These are phyloP conservation scores for Styela clava DNA, from an alignment of 23 tunicate species.

Conservation along the genomic window DNA sequence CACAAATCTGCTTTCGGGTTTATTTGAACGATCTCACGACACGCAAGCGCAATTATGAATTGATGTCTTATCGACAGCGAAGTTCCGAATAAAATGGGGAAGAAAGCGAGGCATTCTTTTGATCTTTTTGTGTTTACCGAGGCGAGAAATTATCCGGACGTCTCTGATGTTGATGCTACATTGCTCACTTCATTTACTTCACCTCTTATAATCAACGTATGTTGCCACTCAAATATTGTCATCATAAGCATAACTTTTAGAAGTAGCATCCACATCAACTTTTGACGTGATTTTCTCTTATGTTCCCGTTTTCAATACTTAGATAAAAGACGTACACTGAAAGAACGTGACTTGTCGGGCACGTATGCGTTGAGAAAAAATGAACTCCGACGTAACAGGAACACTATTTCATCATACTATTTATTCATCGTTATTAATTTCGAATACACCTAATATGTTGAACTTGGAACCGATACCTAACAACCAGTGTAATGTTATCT, in stretches of 20 bases:
- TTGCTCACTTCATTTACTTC: background rate
- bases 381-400: too few relatives aligned
- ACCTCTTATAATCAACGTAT: background rate
- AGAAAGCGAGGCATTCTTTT: background rate
- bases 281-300: too few relatives aligned
- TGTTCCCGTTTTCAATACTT: too few relatives aligned
- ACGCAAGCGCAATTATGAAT: background rate
- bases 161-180: background rate
- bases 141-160: background rate
- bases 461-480: too few relatives aligned
- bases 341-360: too few relatives aligned
- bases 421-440: too few relatives aligned
- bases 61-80: background rate
- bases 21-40: background rate
- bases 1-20: background rate
- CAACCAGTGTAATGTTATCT: too few relatives aligned
- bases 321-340: too few relatives aligned
- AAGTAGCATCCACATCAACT: too few relatives aligned
- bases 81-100: background rate
- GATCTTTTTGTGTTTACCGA: background rate
- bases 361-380: too few relatives aligned
- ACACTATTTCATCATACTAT: too few relatives aligned
- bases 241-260: background rate
- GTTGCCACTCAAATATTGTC: background rate
- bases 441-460: too few relatives aligned